Evolutionary conservation across 1,140 invertebrate genomes (phyloP).

Genomic region (Caenorhabditis briggsae): DNA sequence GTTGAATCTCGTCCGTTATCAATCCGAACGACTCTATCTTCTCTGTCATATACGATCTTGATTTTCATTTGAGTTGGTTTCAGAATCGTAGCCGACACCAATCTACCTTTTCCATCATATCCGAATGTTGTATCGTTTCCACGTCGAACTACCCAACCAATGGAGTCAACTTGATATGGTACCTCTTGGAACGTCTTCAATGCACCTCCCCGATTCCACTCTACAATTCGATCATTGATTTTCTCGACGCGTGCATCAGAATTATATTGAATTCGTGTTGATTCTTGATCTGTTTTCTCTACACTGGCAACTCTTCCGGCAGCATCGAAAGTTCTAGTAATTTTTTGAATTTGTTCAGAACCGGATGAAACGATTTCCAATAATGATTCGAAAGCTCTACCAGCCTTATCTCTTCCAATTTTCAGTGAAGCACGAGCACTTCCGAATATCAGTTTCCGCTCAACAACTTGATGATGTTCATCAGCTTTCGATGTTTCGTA

Average conservation of each 20-base stretch:
- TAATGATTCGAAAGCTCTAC: slow-evolving; percentile 12
- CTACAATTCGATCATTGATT: slow-evolving; percentile 5
- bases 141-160: background rate
- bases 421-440: slow-evolving; percentile 23
- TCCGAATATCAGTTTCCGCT: slow-evolving; percentile 36
- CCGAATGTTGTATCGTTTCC: slow-evolving; percentile 21
- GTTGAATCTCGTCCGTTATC: background rate
- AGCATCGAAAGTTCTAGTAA: slow-evolving; percentile 22
- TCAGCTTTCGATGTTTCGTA: slow-evolving; percentile 21
- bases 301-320: slow-evolving; percentile 33
- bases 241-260: slow-evolving; percentile 8
- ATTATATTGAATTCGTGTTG: slow-evolving; percentile 29
- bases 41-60: slow-evolving; percentile 36
- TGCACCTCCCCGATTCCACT: slow-evolving; percentile 20
- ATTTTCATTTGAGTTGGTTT: background rate
- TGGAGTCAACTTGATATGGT: slow-evolving; percentile 5
- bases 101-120: slow-evolving; percentile 53
- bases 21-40: slow-evolving; percentile 36
- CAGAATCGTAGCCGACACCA: background rate
- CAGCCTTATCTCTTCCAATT: slow-evolving; percentile 21
- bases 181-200: slow-evolving; percentile 26
- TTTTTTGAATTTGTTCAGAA: slow-evolving; percentile 1
- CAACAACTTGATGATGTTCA: slow-evolving; percentile 36
- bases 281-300: slow-evolving; percentile 5
- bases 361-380: slow-evolving; percentile 16